Base-by-base conservation (phyloP, 2,888 invertebrate species). In the Cantharis rufa region DNA sequence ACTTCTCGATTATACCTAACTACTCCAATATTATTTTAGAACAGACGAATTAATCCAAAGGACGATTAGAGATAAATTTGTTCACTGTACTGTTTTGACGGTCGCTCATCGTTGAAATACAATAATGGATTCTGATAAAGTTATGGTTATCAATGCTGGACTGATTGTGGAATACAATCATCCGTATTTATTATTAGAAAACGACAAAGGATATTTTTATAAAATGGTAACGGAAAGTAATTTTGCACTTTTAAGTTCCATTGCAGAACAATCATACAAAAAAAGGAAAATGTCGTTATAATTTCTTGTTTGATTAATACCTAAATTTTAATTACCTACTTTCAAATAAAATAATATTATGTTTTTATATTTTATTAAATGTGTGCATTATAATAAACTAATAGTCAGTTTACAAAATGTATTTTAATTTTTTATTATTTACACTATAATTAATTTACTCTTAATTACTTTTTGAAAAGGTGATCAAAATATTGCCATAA, bases 81-180 rank as follows among this genome's bases (percentile, higher is more conserved):
- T 90, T 1, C 89, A 91, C n/a, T 95, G 94, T 84, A 95, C 95
- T 0, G 95, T 95, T 28, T 90, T 95, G 24, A 95, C 95, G 1
- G 93, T 95, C 61, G 95, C 95, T 48, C 95, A 95, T 87, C 90
- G 95, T 27, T 90, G 95, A 2, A 92, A 95, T 83, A 95, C 95
- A 0, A 93, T 95, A 71, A 95, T 95, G 93, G 95, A 95, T 87
- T 94, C 93, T 0, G 94, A 95, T 88, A 91, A 92, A 87, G 93
- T 95, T 74, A 85, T 95, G 81, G 95, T 95, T 13, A 92, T 96
- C 91, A 94, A 94, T 84, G 92, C 93, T 32, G 96, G 96, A 0
- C 92, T 71, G 9, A 90, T 93, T 86, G 91, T 92, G 0, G 96
- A 97, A 86, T 91, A 93, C 28, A 95, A 94, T 9, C 93, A 94